A percentile compares a stretch with the other conserved stretches of the same genome.
phyloP scores from a whole-genome alignment of 2,113 vertebrate species.

The Heterochromis multidens region DNA sequence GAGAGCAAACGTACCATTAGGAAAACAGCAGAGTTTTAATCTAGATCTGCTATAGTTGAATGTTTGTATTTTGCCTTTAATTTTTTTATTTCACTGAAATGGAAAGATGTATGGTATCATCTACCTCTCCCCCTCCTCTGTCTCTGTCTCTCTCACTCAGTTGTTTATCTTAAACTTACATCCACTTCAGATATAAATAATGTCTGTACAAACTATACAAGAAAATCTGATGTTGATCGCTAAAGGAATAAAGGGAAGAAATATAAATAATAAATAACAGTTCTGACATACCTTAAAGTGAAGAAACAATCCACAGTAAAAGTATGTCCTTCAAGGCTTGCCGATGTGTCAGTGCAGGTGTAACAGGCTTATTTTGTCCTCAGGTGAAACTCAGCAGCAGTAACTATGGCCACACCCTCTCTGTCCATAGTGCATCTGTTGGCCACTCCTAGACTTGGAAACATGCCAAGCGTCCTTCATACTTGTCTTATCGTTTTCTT shows the following conservation, averaged over 20 bases:
- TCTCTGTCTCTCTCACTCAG: not conserved
- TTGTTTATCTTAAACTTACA: not conserved
- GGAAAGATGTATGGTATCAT: not conserved
- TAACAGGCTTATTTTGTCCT: constrained; percentile 25
- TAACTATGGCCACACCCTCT: constrained; percentile 61
- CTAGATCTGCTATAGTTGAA: not conserved
- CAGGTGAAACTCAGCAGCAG: constrained; percentile 63
- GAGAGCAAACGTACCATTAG: not conserved
- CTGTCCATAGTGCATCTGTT: constrained; percentile 37
- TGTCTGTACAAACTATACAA: not conserved
- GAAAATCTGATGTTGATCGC: not conserved
- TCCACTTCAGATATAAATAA: not conserved
- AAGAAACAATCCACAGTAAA: constrained; percentile 24
- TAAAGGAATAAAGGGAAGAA: not conserved
- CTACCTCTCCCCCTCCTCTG: not conserved
- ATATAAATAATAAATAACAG: not conserved
- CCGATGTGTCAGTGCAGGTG: not conserved
- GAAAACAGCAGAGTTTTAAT: not conserved
- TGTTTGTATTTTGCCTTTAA: not conserved
- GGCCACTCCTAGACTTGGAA: constrained; percentile 24
- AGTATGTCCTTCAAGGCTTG: not conserved
- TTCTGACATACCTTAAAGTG: constrained; percentile 42
- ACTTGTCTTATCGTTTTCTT: not conserved
- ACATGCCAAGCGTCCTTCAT: not conserved
- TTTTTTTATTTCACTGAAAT: not conserved